Conservation (phyloP, 2,113 vertebrate genomes). For the Upupa epops region DNA sequence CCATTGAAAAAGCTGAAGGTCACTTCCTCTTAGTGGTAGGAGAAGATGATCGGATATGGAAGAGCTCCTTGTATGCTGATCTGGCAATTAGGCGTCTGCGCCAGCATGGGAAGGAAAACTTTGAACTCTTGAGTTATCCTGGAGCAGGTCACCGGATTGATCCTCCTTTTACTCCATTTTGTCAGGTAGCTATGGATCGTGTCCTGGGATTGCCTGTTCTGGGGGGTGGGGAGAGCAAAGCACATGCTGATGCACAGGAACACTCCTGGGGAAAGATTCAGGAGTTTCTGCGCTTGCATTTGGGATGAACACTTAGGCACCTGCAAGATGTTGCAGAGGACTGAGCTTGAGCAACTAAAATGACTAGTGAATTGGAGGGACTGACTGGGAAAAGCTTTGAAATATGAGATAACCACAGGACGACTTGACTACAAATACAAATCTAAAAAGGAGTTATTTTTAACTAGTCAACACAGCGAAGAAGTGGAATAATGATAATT, state of each 20-base stretch:
- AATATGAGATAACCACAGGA: conserved; percentile 14
- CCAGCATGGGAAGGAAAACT: conserved; percentile 70
- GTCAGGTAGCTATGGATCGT: conserved; percentile 57
- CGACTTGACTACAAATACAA: neutral
- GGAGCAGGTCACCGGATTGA: conserved; percentile 74
- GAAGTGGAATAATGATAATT: neutral
- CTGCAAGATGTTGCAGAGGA: neutral
- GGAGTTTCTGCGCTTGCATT: conserved; percentile 71
- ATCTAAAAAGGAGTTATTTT: neutral
- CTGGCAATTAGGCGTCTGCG: conserved; percentile 57
- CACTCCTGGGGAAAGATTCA: conserved; percentile 76
- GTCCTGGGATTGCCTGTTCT: conserved; percentile 67
- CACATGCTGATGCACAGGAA: conserved; percentile 72
- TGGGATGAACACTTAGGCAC: conserved; percentile 43
- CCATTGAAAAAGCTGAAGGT: conserved; percentile 72
- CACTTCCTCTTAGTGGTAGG: conserved; percentile 73
- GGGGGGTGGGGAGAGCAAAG: conserved; percentile 64
- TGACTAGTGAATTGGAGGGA: conserved; percentile 23
- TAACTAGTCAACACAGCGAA: neutral
- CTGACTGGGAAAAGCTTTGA: conserved; percentile 23
- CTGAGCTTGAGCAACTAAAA: conserved; percentile 29
- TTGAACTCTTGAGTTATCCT: conserved; percentile 69
- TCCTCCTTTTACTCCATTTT: conserved; percentile 70
- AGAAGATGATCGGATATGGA: conserved; percentile 73
- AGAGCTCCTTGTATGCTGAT: conserved; percentile 72